phyloP scores from a whole-genome alignment of 2,113 vertebrate species.

The Platichthys flesus region DNA sequence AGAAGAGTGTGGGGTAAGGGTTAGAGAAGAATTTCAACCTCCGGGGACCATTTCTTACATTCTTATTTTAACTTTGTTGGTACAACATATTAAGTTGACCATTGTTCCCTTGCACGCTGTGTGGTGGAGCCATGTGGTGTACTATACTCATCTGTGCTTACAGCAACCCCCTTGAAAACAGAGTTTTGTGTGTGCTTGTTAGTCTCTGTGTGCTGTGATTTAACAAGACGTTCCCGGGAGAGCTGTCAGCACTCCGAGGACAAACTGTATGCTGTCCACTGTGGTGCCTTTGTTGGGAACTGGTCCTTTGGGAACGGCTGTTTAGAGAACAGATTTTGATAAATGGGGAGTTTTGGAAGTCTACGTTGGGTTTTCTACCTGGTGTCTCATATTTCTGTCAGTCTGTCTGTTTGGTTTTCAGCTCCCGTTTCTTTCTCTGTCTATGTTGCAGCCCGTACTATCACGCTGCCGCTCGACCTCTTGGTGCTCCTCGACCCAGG shows the following conservation, averaged over 20 bases:
- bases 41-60: neutral
- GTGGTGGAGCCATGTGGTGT: neutral
- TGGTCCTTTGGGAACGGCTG: slow-evolving; percentile 58
- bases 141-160: slow-evolving; percentile 16
- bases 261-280: slow-evolving; percentile 66
- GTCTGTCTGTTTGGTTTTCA: neutral
- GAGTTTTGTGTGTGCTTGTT: slow-evolving; percentile 47
- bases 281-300: slow-evolving; percentile 44
- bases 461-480: neutral
- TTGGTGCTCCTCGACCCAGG: neutral
- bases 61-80: slow-evolving; percentile 34
- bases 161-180: slow-evolving; percentile 19
- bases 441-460: neutral
- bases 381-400: slow-evolving; percentile 34
- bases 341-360: slow-evolving; percentile 46
- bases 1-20: neutral
- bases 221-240: slow-evolving; percentile 56
- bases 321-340: slow-evolving; percentile 62
- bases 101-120: slow-evolving; percentile 18
- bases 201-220: slow-evolving; percentile 44
- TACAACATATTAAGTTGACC: slow-evolving; percentile 40
- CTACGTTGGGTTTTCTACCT: slow-evolving; percentile 20
- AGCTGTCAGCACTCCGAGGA: slow-evolving; percentile 68
- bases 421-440: neutral
- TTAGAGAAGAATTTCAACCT: no score